Evolutionary conservation across 2,113 vertebrate species (phyloP).

Genomic region (Cyprinodon tularosa): DNA sequence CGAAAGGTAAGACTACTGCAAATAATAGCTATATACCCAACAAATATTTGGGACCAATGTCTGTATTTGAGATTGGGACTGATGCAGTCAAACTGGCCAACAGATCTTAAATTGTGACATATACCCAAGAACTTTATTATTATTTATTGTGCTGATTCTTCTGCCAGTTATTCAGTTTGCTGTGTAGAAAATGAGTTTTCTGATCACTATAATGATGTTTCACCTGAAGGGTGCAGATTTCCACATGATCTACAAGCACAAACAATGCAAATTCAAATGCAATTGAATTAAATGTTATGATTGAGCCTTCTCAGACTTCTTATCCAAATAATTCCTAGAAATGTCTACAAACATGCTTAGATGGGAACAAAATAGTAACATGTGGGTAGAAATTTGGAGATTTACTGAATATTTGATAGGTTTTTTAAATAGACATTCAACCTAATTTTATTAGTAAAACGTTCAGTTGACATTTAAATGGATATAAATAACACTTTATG

Average conservation of each 20-base stretch:
- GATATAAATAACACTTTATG: background rate
- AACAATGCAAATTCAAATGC: background rate
- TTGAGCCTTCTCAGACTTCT: background rate
- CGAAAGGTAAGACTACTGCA: slow-evolving; percentile 65
- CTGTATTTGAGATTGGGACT: background rate
- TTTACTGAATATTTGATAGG: background rate
- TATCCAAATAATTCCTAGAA: background rate
- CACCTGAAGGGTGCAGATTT: background rate
- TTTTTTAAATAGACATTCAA: background rate
- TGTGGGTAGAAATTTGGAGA: background rate
- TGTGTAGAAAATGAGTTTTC: background rate
- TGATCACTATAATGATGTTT: background rate
- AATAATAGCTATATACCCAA: no score
- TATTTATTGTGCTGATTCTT: no score
- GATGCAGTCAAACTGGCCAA: background rate
- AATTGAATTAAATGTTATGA: background rate
- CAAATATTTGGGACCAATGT: background rate
- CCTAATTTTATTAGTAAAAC: background rate
- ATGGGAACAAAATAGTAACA: background rate
- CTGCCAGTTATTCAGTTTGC: background rate
- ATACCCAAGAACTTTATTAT: background rate
- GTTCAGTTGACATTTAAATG: background rate
- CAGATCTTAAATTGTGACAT: background rate
- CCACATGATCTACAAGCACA: background rate
- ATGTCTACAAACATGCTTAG: background rate